Evolutionary conservation across 2,797 vertebrate species (phyloP).

Genomic region (Sebastes wilsoni): DNA sequence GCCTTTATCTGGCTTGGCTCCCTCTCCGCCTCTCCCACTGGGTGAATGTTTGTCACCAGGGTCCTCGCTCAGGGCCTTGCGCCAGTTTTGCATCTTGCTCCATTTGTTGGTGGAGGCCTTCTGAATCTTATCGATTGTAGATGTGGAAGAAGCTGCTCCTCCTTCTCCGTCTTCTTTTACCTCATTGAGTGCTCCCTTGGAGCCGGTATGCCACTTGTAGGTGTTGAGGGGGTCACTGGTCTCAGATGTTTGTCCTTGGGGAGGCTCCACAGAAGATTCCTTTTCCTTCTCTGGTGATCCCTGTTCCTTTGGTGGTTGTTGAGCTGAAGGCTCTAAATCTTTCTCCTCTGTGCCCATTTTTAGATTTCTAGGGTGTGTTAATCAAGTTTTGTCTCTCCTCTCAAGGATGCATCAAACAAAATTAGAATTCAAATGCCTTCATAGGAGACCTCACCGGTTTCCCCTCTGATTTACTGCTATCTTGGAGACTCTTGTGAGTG

Average conservation of each 20-base stretch:
- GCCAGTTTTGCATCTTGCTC: slow-evolving; percentile 87
- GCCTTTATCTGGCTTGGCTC: slow-evolving; percentile 48
- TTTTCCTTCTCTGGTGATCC: slow-evolving; percentile 64
- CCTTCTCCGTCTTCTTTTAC: slow-evolving; percentile 64
- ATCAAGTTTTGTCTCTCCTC: background rate
- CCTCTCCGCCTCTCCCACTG: slow-evolving; percentile 62
- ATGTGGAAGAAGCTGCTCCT: slow-evolving; percentile 36
- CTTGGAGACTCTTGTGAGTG: background rate
- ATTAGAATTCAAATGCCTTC: background rate
- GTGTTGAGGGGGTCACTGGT: slow-evolving; percentile 74
- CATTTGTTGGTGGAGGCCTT: slow-evolving; percentile 79
- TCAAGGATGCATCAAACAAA: slow-evolving; percentile 24
- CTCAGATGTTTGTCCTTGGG: slow-evolving; percentile 40
- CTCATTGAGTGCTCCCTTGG: slow-evolving; percentile 62
- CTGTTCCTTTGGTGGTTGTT: slow-evolving; percentile 56
- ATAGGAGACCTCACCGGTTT: background rate
- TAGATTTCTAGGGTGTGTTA: background rate
- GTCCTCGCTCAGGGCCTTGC: slow-evolving; percentile 84
- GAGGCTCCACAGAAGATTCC: slow-evolving; percentile 50
- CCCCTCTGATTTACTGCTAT: background rate
- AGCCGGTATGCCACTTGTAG: slow-evolving; percentile 87
- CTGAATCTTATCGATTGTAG: slow-evolving; percentile 60
- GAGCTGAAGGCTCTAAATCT: slow-evolving; percentile 56
- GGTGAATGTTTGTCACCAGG: slow-evolving; percentile 45
- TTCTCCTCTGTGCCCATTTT: slow-evolving; percentile 82